Conservation (phyloP, 2,113 vertebrate genomes). For the Ranitomeya variabilis region DNA sequence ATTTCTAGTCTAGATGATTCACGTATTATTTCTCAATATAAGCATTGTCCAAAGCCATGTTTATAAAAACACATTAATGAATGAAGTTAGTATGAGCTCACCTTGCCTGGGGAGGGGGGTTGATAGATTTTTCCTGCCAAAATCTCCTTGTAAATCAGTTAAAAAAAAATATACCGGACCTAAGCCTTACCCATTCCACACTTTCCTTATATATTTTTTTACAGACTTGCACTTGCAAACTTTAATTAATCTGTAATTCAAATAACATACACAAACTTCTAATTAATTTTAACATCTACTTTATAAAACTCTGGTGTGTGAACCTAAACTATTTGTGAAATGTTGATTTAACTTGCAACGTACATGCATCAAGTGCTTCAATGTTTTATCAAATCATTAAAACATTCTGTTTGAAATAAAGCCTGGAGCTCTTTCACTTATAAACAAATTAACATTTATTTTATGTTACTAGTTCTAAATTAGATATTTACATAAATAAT, state of each 20-base stretch:
- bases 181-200: slow-evolving; percentile 48
- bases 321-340: neutral
- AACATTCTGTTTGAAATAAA: slow-evolving; percentile 27
- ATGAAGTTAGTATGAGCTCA: slow-evolving; percentile 52
- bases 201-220: slow-evolving; percentile 27
- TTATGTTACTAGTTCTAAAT: slow-evolving; percentile 9
- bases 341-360: neutral
- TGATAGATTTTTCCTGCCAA: slow-evolving; percentile 57
- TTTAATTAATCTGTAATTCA: slow-evolving; percentile 49
- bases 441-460: slow-evolving; percentile 20
- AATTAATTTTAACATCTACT: neutral
- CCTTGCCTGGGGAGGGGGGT: slow-evolving; percentile 8
- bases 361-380: slow-evolving; percentile 12
- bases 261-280: slow-evolving; percentile 15
- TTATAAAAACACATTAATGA: slow-evolving; percentile 40
- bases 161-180: slow-evolving; percentile 58
- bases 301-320: slow-evolving; percentile 8
- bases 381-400: slow-evolving; percentile 18
- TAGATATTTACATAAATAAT: neutral
- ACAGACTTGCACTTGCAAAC: slow-evolving; percentile 20
- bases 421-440: neutral
- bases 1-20: neutral
- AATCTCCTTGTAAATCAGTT: slow-evolving; percentile 60
- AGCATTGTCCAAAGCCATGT: slow-evolving; percentile 25
- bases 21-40: slow-evolving; percentile 31